Evolutionary conservation across 2,888 invertebrate genomes (phyloP), one percentile per base, ranked within the genome.

Genomic region (Agonopterix alstromeriana): DNA sequence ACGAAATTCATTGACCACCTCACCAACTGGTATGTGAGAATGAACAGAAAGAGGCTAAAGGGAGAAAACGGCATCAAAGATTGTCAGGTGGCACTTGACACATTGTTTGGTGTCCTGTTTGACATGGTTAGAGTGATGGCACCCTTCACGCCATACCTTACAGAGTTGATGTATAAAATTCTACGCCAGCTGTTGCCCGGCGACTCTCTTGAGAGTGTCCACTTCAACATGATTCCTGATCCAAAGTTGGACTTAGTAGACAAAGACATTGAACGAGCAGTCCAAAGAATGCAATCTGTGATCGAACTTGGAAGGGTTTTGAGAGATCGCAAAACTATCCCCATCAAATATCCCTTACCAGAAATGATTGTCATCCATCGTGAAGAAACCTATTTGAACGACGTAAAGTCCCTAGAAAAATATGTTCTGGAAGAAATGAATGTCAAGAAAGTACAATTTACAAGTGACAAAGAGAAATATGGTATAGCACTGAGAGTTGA

Each of bases 1-100:
- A 95, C 98, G 0, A 97, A 98, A 74, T 99, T 97, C 79, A 97
- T 99, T 58, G 98, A 99, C 71, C 96, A 98, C 72, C 91, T 99
- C 3, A 99, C 99, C 35, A 99, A 99, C 79, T 98, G 98, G 98
- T 99, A 99, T 77, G 98, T 99, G 35, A 91, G 99, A 55, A 95
- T 99, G 93, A 99, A 99, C 79, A 92, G 99, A 49, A 95, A 94
- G 64, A 91, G 99, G 47, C 92, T 99, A 53, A 99, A 98, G 90
- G 98, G 98, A 41, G 98, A 98, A 70, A 90, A 90, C 56, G 96
- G 97, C 0, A 73, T 90, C 2, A 90, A 92, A 35, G 98, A 99
- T 69, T 96, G 97, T 67, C 91, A 93, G 53, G 90, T 93, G 49
- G 97, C 98, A 0, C 81, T 99, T 48, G 93, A 95, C 58, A 97